Conservation (phyloP, 2,888 invertebrate species). For the Didymodactylos carnosus region DNA sequence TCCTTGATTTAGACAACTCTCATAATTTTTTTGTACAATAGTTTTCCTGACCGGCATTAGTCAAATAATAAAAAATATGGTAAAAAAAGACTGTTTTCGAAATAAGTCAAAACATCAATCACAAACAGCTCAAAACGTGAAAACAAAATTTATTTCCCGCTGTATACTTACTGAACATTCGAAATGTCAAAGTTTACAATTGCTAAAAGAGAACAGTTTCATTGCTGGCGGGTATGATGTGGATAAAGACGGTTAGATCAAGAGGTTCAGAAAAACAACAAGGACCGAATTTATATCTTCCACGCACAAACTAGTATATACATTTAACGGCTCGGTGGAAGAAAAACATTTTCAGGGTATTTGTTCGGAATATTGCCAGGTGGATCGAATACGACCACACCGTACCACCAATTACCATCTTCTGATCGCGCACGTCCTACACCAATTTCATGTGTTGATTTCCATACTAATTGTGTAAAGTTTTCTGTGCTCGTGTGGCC, state of each 20-base stretch:
- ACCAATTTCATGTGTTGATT: slow-evolving; percentile 3
- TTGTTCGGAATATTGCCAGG: slow-evolving; percentile 7
- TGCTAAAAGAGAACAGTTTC: too few species aligned
- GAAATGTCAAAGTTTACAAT: too few species aligned
- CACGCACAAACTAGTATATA: too few species aligned
- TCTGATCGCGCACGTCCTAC: slow-evolving; percentile 4
- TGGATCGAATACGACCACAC: slow-evolving; percentile 10
- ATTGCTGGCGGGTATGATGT: too few species aligned
- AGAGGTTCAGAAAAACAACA: too few species aligned
- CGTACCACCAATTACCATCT: slow-evolving; percentile 12
- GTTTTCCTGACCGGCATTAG: not conserved
- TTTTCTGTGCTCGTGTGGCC: slow-evolving; percentile 3
- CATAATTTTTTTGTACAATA: not conserved
- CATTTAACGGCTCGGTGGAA: not conserved
- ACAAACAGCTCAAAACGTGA: too few species aligned
- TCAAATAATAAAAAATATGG: not conserved
- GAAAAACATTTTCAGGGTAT: slow-evolving; percentile 10
- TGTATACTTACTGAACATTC: too few species aligned
- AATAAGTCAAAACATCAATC: too few species aligned
- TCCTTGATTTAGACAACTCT: not conserved
- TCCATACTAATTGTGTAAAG: slow-evolving; percentile 11
- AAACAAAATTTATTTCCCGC: not conserved
- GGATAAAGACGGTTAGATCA: too few species aligned
- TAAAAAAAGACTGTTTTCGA: too few species aligned
- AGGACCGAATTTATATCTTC: too few species aligned